Conservation (phyloP, 2,113 vertebrate genomes). For the Empidonax traillii region DNA sequence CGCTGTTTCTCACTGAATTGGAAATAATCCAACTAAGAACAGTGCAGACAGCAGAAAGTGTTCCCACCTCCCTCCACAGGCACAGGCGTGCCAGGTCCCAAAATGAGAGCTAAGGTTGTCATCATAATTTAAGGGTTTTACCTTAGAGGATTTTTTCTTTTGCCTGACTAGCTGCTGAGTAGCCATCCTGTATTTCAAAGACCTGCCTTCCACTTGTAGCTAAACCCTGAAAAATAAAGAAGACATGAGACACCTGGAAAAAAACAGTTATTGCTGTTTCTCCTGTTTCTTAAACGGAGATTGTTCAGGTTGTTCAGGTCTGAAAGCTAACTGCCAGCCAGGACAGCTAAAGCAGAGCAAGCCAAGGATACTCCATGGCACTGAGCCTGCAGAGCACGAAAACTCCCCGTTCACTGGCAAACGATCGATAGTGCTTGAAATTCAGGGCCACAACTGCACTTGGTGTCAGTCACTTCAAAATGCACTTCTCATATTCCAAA, state of each 20-base stretch:
- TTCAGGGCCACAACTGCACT: not conserved
- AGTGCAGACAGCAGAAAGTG: not conserved
- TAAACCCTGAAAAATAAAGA: constrained; percentile 1
- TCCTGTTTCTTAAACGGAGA: not conserved
- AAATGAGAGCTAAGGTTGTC: not conserved
- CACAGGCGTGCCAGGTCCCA: not conserved
- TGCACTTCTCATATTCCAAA: constrained; percentile 9
- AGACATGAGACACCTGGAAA: not conserved
- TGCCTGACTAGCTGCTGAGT: constrained; percentile 44
- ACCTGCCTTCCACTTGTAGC: not conserved
- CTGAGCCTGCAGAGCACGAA: not conserved
- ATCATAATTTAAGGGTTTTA: not conserved
- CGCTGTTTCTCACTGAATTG: not conserved
- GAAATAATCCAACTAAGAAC: not conserved
- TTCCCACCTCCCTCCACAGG: not conserved
- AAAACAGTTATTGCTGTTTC: not conserved
- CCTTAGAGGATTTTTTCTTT: constrained; percentile 58
- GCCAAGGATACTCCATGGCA: not conserved
- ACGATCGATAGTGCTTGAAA: not conserved
- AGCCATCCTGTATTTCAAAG: constrained; percentile 50
- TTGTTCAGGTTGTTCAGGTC: not conserved
- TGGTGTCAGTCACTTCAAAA: constrained; percentile 15
- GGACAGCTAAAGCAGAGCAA: not conserved
- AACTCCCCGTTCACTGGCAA: not conserved
- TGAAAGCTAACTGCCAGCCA: not conserved